These are phyloP conservation scores for Vanessa cardui DNA, from an alignment of 2,888 invertebrate genomes.

Conservation along the genomic window DNA sequence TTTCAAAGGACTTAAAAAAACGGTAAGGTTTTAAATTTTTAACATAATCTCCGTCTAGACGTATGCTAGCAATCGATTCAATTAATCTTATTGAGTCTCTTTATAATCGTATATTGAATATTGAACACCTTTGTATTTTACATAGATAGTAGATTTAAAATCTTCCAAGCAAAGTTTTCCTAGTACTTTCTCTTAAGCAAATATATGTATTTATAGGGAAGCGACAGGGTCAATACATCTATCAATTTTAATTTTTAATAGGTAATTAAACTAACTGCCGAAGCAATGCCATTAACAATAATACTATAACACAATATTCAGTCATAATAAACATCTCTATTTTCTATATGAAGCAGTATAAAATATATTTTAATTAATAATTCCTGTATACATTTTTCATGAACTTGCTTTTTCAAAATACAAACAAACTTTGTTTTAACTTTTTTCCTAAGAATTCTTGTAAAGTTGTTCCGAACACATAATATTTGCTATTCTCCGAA, in stretches of 20 bases:
- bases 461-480: slow-evolving; percentile 17
- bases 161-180: too few relatives aligned
- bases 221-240: too few relatives aligned
- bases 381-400: not conserved
- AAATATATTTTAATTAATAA: too few relatives aligned
- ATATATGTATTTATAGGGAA: too few relatives aligned
- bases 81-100: slow-evolving; percentile 57
- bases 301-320: too few relatives aligned
- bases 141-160: not conserved
- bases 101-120: slow-evolving; percentile 1
- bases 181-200: not conserved
- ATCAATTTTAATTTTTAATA: too few relatives aligned
- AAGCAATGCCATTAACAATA: too few relatives aligned
- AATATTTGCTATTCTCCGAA: slow-evolving; percentile 36
- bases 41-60: slow-evolving; percentile 80
- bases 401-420: not conserved
- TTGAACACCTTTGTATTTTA: not conserved
- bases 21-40: slow-evolving; percentile 70
- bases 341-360: not conserved
- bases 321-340: not conserved
- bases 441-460: not conserved
- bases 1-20: slow-evolving; percentile 54
- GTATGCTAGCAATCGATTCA: slow-evolving; percentile 60
- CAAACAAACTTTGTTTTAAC: slow-evolving; percentile 10
- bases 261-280: too few relatives aligned